Evolutionary conservation across 2,797 vertebrate genomes (phyloP).

Genomic region (Limosa lapponica): DNA sequence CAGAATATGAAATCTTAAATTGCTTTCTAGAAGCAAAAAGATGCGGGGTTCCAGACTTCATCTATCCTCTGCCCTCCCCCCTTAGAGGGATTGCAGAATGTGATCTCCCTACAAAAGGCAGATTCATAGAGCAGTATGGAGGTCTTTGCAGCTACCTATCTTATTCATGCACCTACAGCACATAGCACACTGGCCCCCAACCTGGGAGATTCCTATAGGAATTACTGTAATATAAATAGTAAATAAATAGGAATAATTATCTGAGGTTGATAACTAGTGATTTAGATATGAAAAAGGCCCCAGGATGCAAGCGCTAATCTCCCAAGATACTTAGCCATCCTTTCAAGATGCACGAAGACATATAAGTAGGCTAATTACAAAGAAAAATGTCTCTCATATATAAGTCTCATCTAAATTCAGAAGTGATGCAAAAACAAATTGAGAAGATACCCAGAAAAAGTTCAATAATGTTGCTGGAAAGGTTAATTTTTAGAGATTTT

Average conservation of each 20-base stretch:
- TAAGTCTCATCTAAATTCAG: constrained; percentile 55
- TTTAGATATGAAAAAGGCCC: constrained; percentile 43
- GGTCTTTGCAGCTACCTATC: not conserved
- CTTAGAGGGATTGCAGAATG: not conserved
- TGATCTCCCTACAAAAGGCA: not conserved
- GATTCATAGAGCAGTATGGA: not conserved
- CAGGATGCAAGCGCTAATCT: constrained; percentile 42
- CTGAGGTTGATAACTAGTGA: constrained; percentile 41
- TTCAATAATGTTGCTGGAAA: constrained; percentile 20
- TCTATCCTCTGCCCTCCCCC: not conserved
- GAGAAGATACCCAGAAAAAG: constrained; percentile 36
- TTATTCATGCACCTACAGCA: not conserved
- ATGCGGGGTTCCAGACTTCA: not conserved
- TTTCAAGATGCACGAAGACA: constrained; percentile 56
- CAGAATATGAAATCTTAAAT: not conserved
- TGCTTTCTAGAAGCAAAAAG: not conserved
- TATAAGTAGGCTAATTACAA: constrained; percentile 66
- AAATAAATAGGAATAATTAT: constrained; percentile 65
- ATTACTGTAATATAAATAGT: constrained; percentile 46
- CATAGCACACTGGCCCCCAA: not conserved
- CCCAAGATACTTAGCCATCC: constrained; percentile 30
- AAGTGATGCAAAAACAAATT: constrained; percentile 35
- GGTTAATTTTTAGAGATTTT: constrained; percentile 24
- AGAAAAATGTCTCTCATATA: constrained; percentile 48
- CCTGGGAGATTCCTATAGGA: not conserved